A percentile compares a stretch with the other conserved stretches of the same genome.
Evolutionary conservation across 2,113 vertebrate genomes (phyloP).

Genomic region (Psittacara wagleri): DNA sequence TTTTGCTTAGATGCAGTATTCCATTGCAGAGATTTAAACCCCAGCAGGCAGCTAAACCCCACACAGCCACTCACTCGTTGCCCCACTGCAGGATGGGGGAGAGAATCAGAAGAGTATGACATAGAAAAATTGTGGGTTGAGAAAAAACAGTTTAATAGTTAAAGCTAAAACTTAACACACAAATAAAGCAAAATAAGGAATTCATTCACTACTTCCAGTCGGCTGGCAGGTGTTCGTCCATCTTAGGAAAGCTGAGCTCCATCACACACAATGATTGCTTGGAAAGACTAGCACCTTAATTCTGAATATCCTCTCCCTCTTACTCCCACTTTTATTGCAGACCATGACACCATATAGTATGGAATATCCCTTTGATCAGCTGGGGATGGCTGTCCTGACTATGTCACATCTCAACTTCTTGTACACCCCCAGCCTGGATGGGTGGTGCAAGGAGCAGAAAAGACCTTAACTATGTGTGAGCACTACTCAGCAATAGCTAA

Average conservation of each 20-base stretch:
- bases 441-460: not conserved
- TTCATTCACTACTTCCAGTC: not conserved
- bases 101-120: fast-evolving
- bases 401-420: not conserved
- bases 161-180: not conserved
- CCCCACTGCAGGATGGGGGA: not conserved
- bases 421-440: not conserved
- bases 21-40: not conserved
- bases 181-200: not conserved
- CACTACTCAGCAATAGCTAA: not conserved
- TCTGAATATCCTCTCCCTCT: fast-evolving
- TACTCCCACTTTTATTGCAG: not conserved
- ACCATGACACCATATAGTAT: fast-evolving
- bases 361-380: not conserved
- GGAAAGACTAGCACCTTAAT: not conserved
- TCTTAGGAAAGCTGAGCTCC: not conserved
- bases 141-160: not conserved
- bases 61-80: not conserved
- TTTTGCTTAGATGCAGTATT: not conserved
- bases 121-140: not conserved
- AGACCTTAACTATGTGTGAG: fast-evolving
- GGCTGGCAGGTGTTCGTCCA: not conserved
- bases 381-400: not conserved
- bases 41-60: not conserved
- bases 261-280: fast-evolving